These are phyloP conservation scores for Gari tellinella DNA, from an alignment of 2,888 invertebrate genomes.

Conservation along the genomic window DNA sequence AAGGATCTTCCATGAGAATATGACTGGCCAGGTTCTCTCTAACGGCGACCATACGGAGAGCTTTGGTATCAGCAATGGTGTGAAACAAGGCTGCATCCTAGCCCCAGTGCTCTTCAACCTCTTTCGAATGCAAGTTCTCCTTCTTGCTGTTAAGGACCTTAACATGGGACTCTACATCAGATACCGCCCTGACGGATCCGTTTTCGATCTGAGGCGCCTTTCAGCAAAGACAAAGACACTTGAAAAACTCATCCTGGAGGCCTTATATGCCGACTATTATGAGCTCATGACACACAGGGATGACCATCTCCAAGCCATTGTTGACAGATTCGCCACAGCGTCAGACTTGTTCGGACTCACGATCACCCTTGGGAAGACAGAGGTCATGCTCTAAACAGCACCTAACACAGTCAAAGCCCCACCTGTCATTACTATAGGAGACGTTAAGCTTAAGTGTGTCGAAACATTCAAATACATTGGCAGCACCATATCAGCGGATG, in stretches of 20 bases:
- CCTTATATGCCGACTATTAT: not conserved
- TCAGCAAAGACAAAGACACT: not conserved
- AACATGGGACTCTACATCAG: slow-evolving; percentile 2
- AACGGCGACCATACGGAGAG: not conserved
- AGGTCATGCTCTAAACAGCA: not conserved
- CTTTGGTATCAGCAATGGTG: not conserved
- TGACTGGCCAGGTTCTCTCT: not conserved
- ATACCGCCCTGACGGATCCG: not conserved
- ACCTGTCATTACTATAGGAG: not conserved
- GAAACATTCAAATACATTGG: not conserved
- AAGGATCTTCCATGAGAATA: slow-evolving; percentile 2
- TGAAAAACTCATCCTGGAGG: not conserved
- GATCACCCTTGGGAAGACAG: slow-evolving; percentile 1
- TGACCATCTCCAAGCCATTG: not conserved
- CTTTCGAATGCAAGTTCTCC: not conserved
- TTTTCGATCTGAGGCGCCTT: not conserved
- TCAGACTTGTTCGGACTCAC: not conserved
- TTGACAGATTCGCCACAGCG: not conserved
- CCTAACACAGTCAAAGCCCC: not conserved
- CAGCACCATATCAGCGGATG: slow-evolving; percentile 2
- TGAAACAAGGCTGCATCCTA: slow-evolving; percentile 4
- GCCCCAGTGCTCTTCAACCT: slow-evolving; percentile 6
- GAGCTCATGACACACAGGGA: not conserved
- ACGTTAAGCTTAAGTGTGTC: not conserved
- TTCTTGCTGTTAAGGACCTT: not conserved